These are phyloP conservation scores for Cheirogaleus major DNA, from an alignment of 2,797 vertebrate species.

Conservation along the genomic window DNA sequence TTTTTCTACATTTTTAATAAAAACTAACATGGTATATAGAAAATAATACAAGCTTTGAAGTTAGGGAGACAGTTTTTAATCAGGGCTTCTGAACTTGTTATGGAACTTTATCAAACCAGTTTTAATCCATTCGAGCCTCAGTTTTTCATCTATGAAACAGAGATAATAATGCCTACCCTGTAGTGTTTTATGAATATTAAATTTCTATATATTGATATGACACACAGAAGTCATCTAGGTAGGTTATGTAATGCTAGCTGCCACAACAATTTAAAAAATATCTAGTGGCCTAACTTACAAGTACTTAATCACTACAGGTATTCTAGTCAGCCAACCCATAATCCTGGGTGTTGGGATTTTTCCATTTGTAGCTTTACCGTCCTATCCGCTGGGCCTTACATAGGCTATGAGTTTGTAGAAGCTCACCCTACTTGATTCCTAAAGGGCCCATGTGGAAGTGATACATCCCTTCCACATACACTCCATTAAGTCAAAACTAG, in stretches of 20 bases:
- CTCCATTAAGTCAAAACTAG: neutral
- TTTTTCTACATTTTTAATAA: neutral
- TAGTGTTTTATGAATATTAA: neutral
- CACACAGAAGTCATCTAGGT: neutral
- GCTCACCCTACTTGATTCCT: neutral
- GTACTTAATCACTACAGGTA: neutral
- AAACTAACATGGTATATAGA: neutral
- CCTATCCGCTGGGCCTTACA: neutral
- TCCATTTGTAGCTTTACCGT: neutral
- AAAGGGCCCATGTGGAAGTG: neutral
- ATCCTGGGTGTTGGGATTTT: neutral
- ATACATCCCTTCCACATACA: neutral
- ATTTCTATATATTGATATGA: neutral
- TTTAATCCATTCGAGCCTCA: neutral
- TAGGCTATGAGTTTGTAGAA: neutral
- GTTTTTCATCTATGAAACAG: neutral
- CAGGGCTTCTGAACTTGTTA: neutral
- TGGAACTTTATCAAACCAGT: neutral
- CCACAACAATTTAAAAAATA: conserved; percentile 22
- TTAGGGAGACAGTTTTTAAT: neutral
- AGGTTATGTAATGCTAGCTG: neutral
- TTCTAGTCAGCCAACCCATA: neutral
- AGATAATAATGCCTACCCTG: neutral
- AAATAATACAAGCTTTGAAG: neutral
- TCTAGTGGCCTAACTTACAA: neutral